Base-by-base conservation (phyloP, 2,797 vertebrate species). In the Pelodytes ibericus region DNA sequence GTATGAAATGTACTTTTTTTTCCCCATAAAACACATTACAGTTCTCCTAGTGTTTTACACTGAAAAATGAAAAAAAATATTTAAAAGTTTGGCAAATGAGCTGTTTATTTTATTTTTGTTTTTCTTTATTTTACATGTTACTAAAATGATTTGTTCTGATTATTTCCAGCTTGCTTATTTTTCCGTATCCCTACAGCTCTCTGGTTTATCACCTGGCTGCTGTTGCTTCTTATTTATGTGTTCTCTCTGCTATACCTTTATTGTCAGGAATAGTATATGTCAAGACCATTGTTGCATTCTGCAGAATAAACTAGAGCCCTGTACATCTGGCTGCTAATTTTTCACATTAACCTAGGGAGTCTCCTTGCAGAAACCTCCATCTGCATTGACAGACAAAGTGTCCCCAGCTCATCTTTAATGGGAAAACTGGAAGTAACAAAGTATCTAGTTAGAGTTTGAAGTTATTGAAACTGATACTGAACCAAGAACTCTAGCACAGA, bases 251-350 rank as follows among this genome's bases (percentile, higher is more conserved):
- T 76, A 56, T 63, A 70, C 61, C 68, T 65, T 76, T 22, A n/a
- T 47, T 66, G 62, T 66, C 61, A 72, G 49, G 39, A 13, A 72
- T 59, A 78, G 68, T 33, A 53, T 41, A 67, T 67, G 49, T 49
- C 70, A 78, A 67, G 70, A 70, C 63, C 62, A 49, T 18, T 16
- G 51, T 16, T 67, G 63, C 72, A 72, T 49, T 72, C 29, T 72
- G 62, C 25, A 56, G 27, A 15, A 69, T 44, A 62, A 26, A 22
- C 76, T 41, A 33, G 56, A 68, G 70, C 53, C 39, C 69, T 60
- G 62, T 77, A 72, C 75, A 77, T 64, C 75, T 77, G 75, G 75
- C 75, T 72, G 75, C 36, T 77, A 66, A 72, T 77, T 77, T 72
- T 49, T 26, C 69, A 64, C 66, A 67, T 77, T 77, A 77, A 77